Conservation (phyloP, 1,140 invertebrate species). For the Drosophila sulfurigaster region DNA sequence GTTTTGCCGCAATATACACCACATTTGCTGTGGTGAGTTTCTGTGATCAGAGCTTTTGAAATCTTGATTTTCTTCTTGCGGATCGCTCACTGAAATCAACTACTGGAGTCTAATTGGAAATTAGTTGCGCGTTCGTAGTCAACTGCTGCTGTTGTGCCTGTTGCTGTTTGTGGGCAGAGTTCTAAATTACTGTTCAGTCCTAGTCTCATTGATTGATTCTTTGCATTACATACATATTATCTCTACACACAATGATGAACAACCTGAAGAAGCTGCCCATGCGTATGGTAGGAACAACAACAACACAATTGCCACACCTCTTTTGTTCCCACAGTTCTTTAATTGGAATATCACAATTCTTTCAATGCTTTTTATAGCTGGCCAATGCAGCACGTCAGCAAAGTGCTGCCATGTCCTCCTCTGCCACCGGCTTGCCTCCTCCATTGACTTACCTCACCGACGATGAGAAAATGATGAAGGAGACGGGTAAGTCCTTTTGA, state of each 20-base stretch:
- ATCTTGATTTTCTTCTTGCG: conserved; percentile 52
- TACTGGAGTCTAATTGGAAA: conserved; percentile 64
- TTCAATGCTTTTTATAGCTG: conserved; percentile 55
- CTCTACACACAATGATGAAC: conserved; percentile 71
- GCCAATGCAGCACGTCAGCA: conserved; percentile 80
- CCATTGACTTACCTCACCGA: conserved; percentile 90
- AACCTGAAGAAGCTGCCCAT: conserved; percentile 79
- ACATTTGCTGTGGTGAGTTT: conserved; percentile 39
- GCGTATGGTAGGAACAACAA: conserved; percentile 70
- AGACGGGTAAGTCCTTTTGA: conserved; percentile 88
- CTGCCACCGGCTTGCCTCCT: conserved; percentile 66
- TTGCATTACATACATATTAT: conserved; percentile 16
- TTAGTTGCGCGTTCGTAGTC: conserved; percentile 62
- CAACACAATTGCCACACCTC: conserved; percentile 27
- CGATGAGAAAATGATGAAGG: conserved; percentile 92
- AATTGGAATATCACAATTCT: conserved; percentile 6
- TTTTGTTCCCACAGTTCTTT: conserved; percentile 14
- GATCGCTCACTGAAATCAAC: conserved; percentile 48
- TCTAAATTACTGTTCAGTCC: conserved; percentile 42
- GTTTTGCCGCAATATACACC: conserved; percentile 1
- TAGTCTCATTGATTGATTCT: conserved; percentile 20
- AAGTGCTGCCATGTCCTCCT: conserved; percentile 73
- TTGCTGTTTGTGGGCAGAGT: conserved; percentile 10
- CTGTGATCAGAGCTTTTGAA: conserved; percentile 56
- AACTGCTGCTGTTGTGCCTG: conserved; percentile 53